phyloP scores from a whole-genome alignment of 2,888 invertebrate species.

The Troglohyphantes excavatus region DNA sequence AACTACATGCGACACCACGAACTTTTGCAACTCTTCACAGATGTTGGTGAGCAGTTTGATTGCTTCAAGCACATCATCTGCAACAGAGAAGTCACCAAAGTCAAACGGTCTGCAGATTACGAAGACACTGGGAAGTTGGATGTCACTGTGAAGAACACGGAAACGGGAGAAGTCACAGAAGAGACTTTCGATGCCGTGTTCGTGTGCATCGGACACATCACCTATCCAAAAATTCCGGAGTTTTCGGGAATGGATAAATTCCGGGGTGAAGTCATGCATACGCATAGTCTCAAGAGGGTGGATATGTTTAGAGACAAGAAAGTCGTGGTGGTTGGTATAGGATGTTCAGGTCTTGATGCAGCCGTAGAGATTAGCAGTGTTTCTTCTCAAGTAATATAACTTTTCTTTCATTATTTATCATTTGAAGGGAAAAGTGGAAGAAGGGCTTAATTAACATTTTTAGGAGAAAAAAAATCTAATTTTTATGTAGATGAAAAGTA shows the following conservation, averaged over 20 bases:
- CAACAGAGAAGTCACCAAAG: slow-evolving; percentile 66
- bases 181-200: slow-evolving; percentile 83
- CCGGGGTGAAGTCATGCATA: slow-evolving; percentile 80
- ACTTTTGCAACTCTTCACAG: slow-evolving; percentile 31
- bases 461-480: no score
- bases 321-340: slow-evolving; percentile 84
- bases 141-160: slow-evolving; percentile 57
- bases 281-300: slow-evolving; percentile 80
- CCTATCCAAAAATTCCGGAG: slow-evolving; percentile 82
- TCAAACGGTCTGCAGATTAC: slow-evolving; percentile 58
- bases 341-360: slow-evolving; percentile 83
- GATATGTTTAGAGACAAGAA: slow-evolving; percentile 81
- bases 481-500: no score
- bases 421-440: no score
- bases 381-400: slow-evolving; percentile 81
- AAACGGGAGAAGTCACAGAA: slow-evolving; percentile 72
- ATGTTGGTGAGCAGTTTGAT: slow-evolving; percentile 49
- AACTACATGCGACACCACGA: slow-evolving; percentile 69
- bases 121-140: slow-evolving; percentile 64
- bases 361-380: slow-evolving; percentile 82
- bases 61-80: slow-evolving; percentile 56
- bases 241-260: slow-evolving; percentile 83
- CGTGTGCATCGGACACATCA: slow-evolving; percentile 84
- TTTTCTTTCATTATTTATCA: no score
- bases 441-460: no score